A percentile compares a stretch with the other conserved stretches of the same genome.
phyloP scores from a whole-genome alignment of 2,113 vertebrate species.

The Thunnus thynnus region DNA sequence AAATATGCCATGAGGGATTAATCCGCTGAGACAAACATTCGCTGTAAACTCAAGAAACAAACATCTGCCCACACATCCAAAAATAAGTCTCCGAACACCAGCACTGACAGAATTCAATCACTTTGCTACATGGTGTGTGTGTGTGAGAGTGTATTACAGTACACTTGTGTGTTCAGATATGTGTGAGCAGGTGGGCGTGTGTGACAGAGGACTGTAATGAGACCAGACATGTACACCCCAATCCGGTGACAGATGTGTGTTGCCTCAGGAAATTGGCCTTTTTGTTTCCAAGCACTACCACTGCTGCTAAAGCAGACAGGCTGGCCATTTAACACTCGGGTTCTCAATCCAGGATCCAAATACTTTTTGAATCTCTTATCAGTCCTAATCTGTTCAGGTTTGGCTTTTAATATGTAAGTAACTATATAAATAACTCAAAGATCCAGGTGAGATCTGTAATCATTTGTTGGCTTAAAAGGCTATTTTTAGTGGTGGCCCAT shows the following conservation, averaged over 20 bases:
- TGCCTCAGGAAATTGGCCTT: conserved; percentile 12
- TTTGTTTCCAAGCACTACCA: conserved; percentile 14
- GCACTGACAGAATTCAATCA: conserved; percentile 27
- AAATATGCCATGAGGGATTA: conserved; percentile 33
- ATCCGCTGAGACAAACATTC: not conserved
- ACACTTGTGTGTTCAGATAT: conserved; percentile 15
- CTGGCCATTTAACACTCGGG: conserved; percentile 7
- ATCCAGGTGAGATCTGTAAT: too few relatives aligned
- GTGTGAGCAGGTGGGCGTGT: conserved; percentile 42
- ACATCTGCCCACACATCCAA: conserved; percentile 38
- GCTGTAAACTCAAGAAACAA: conserved; percentile 29
- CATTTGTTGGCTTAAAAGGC: too few relatives aligned
- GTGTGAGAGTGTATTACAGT: not conserved
- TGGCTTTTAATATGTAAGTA: too few relatives aligned
- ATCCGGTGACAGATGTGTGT: conserved; percentile 26
- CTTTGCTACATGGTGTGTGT: not conserved
- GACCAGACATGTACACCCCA: conserved; percentile 40
- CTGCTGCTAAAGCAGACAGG: not conserved
- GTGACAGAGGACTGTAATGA: conserved; percentile 46
- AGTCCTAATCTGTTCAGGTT: too few relatives aligned
- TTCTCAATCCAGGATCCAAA: not conserved
- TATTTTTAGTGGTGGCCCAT: too few relatives aligned
- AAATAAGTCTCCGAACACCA: conserved; percentile 28
- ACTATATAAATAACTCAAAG: too few relatives aligned
- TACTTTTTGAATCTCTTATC: too few relatives aligned